Evolutionary conservation across 2,888 invertebrate genomes (phyloP).

Genomic region (Spisula solida): DNA sequence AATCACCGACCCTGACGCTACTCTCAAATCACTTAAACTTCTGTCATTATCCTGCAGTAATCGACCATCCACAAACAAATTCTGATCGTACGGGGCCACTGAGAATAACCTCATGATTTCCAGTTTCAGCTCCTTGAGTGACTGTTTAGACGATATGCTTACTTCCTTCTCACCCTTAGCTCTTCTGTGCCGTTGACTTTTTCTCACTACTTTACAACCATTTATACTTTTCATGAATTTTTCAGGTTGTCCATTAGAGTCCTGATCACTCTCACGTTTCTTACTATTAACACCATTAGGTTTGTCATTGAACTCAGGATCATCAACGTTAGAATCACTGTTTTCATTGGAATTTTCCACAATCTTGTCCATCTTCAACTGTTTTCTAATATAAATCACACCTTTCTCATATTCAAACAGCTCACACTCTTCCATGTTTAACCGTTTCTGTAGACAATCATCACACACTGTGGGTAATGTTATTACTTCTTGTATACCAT

Average conservation of each 20-base stretch:
- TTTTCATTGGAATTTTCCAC: constrained; percentile 53
- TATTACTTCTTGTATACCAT: constrained; percentile 65
- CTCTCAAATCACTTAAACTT: constrained; percentile 67
- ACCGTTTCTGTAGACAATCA: constrained; percentile 80
- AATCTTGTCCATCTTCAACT: constrained; percentile 58
- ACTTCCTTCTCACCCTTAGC: constrained; percentile 88
- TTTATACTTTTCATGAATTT: constrained; percentile 69
- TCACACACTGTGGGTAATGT: constrained; percentile 81
- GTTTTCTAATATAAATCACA: constrained; percentile 82
- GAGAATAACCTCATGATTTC: constrained; percentile 87
- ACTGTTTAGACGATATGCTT: constrained; percentile 87
- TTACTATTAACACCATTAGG: constrained; percentile 39
- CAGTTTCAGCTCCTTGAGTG: constrained; percentile 88
- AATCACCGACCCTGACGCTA: constrained; percentile 72
- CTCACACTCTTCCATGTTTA: constrained; percentile 80
- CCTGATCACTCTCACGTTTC: constrained; percentile 55
- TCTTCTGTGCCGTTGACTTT: constrained; percentile 87
- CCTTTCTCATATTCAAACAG: constrained; percentile 82
- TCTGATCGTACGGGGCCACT: constrained; percentile 88
- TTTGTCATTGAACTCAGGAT: constrained; percentile 71
- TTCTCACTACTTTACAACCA: constrained; percentile 67
- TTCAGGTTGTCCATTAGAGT: constrained; percentile 69
- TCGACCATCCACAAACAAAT: constrained; percentile 84
- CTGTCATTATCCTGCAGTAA: constrained; percentile 82
- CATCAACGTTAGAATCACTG: constrained; percentile 59